Evolutionary conservation across 2,888 invertebrate genomes (phyloP).

Genomic region (Diaphora mendica): DNA sequence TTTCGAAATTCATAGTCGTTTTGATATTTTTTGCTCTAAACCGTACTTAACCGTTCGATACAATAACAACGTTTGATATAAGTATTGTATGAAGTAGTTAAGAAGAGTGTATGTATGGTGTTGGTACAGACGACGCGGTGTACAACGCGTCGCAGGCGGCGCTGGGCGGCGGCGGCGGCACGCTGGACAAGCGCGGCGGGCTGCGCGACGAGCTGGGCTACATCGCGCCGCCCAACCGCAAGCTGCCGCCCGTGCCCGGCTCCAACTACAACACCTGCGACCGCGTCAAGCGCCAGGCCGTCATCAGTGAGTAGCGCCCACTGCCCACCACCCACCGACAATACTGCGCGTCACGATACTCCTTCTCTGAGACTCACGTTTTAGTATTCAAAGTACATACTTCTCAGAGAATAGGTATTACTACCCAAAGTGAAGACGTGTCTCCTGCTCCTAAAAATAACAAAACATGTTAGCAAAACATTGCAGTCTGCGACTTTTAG

Average conservation of each 20-base stretch:
- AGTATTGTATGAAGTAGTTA: background rate
- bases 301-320: constrained; percentile 91
- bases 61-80: background rate
- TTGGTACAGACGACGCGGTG: constrained; percentile 92
- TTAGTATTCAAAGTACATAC: too few relatives aligned
- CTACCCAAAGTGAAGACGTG: background rate
- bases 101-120: background rate
- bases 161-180: constrained; percentile 88
- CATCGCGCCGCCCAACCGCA: constrained; percentile 96
- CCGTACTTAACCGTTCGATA: background rate
- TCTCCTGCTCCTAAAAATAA: too few relatives aligned
- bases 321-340: background rate
- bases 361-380: too few relatives aligned
- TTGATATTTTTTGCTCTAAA: constrained; percentile 59
- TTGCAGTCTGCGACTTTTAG: too few relatives aligned
- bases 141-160: constrained; percentile 94
- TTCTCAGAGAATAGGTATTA: background rate
- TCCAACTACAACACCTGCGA: constrained; percentile 98
- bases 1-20: constrained; percentile 58
- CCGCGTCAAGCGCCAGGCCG: constrained; percentile 96
- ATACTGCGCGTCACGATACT: background rate
- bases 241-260: constrained; percentile 96
- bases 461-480: too few relatives aligned
- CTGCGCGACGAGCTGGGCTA: constrained; percentile 96
- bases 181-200: constrained; percentile 93